phyloP scores from a whole-genome alignment of 2,888 invertebrate species.

The Aphodius sticticus region DNA sequence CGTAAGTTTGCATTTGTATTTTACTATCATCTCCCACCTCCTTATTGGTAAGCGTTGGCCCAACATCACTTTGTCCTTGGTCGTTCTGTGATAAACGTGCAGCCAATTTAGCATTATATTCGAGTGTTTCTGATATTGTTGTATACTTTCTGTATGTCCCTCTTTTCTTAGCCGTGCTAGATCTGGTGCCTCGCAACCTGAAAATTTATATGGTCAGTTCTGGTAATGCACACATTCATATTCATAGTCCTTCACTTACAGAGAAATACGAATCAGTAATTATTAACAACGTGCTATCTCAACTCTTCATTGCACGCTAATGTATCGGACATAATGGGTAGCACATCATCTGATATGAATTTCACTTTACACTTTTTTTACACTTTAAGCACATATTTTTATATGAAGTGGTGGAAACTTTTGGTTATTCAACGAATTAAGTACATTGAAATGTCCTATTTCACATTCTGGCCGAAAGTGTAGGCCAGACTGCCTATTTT shows the following conservation, averaged over 20 bases:
- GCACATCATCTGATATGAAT: too few species aligned
- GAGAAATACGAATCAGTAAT: neutral
- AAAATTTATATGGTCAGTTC: neutral
- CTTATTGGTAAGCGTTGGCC: neutral
- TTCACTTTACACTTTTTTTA: too few species aligned
- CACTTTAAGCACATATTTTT: too few species aligned
- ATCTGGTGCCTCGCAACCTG: neutral
- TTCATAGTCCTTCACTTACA: neutral
- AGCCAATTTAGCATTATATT: neutral
- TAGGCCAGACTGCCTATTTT: too few species aligned
- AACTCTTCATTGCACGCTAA: too few species aligned
- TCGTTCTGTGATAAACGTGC: too few species aligned
- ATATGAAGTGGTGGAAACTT: too few species aligned
- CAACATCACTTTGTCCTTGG: slow-evolving; percentile 12
- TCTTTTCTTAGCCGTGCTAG: neutral
- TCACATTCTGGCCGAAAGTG: too few species aligned
- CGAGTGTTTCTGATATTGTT: neutral
- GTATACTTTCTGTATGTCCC: neutral
- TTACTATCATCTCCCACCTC: slow-evolving; percentile 26
- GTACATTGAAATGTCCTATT: too few species aligned
- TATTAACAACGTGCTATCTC: too few species aligned
- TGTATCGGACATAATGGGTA: too few species aligned
- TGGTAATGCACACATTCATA: neutral
- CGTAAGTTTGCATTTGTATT: slow-evolving; percentile 28
- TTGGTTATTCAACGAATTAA: too few species aligned